Evolutionary conservation across 2,888 invertebrate species (phyloP), one percentile per base, ranked within the genome.

Genomic region (Boloria euphrosyne): DNA sequence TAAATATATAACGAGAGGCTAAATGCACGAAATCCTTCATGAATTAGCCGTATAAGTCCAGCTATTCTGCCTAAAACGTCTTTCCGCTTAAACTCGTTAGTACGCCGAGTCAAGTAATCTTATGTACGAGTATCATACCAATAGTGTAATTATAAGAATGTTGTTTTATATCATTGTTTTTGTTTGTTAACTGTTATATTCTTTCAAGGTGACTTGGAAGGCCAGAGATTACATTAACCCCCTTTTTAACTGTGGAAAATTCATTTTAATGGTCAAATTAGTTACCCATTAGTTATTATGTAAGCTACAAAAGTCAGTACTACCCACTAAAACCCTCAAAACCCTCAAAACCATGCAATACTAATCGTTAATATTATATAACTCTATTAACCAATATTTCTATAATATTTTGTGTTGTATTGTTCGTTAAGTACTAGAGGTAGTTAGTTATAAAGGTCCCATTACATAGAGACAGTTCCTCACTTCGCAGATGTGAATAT

Each of bases 31-130:
- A 43, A 14, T 44, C n/a, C 43, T 22, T 62, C 51, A 44, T n/a
- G 46, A 27, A 52, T n/a, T 58, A 16, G 44, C 64, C 31, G 31
- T 50, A 51, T 44, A 64, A 54, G 50, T 58, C 53, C 66, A 58
- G 57, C 51, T 59, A 63, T 80, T 74, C 77, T 80, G 81, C 87
- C 86, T 85, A 87, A 88, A 87, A 86, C 78, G 86, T 87, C 83
- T 86, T 88, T 88, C 87, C 86, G 84, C 78, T 80, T 84, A 86
- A 86, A 85, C 86, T 80, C 82, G 85, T 85, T 83, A 76, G 38
- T 52, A n/a, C 60, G 22, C 46, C 31, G 22, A 47, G 16, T 16
- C 13, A 38, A 38, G 31, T 7, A 38, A 38, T 7, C 31, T 38
- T 38, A 38, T 38, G 31, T 49, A 31, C 4, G 4, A 43, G 17